A percentile compares a stretch with the other conserved stretches of the same genome.
These are phyloP conservation scores for Carapus acus DNA, from an alignment of 2,797 vertebrate species.

Conservation along the genomic window DNA sequence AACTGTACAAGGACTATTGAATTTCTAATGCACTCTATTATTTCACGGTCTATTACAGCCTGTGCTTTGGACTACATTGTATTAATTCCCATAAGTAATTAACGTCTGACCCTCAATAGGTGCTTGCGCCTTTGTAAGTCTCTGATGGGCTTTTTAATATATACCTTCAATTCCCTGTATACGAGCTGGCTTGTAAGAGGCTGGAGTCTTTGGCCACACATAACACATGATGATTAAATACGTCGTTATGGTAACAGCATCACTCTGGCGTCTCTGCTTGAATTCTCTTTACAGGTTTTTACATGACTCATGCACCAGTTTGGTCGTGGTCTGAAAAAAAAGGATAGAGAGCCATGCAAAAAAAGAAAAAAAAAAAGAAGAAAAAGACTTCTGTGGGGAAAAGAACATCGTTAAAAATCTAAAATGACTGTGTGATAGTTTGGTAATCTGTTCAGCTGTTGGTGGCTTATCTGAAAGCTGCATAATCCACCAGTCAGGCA, in stretches of 20 bases:
- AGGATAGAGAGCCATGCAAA: slow-evolving; percentile 1
- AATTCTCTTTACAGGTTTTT: neutral
- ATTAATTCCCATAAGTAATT: neutral
- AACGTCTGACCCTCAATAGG: neutral
- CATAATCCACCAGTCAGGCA: slow-evolving; percentile 30
- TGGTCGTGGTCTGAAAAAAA: neutral
- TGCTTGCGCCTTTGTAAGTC: neutral
- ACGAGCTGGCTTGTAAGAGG: neutral
- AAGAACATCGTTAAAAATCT: too few relatives aligned
- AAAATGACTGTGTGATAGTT: slow-evolving; percentile 23
- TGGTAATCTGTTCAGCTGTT: slow-evolving; percentile 33
- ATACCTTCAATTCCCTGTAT: neutral
- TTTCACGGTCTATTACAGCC: neutral
- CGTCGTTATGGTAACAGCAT: slow-evolving; percentile 28
- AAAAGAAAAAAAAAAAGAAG: slow-evolving; percentile 1
- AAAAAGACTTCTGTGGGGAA: slow-evolving; percentile 15
- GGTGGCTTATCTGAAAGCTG: slow-evolving; percentile 31
- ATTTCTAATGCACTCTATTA: too few relatives aligned
- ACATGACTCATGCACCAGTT: neutral
- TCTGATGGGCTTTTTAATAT: neutral
- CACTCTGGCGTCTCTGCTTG: neutral
- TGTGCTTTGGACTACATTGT: neutral
- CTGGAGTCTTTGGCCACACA: neutral
- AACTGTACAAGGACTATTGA: too few relatives aligned
- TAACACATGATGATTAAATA: neutral